Evolutionary conservation across 2,888 invertebrate genomes (phyloP), one percentile per base, ranked within the genome.

Genomic region (Erynnis tages): DNA sequence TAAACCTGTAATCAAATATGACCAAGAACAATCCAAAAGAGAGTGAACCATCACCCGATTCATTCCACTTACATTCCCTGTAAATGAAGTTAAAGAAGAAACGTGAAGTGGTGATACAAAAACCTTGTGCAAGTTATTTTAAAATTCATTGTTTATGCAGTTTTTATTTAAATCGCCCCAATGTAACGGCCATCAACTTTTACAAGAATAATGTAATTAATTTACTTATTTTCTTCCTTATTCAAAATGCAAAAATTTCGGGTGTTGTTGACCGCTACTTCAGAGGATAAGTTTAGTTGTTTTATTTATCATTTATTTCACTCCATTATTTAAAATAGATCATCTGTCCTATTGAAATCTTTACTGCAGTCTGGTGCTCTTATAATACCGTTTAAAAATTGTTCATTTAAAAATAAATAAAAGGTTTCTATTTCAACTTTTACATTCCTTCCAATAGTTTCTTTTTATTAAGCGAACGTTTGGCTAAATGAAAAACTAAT

Each of bases 11-110:
- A 84, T 76, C 74, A 71, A 71, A 78, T 69, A 77, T 73, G 77
- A 72, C 71, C 68, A 73, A 78, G 67, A 75, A 76, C 73, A 82
- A 77, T 71, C 68, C 72, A 76, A 75, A 52, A 72, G 59, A 65
- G 61, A 68, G 66, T 71, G 64, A 74, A 74, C 71, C 71, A 75
- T 76, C 79, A 83, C 80, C 81, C 83, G 82, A 79, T 81, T 85
- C 87, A 86, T 86, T 86, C 85, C 86, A 86, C 82, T 85, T 86
- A 82, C 86, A 85, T 82, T 84, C 79, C 85, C 82, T 82, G 80
- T 74, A 82, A 82, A 69, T 76, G 73, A 75, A 76, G 75, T 80
- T 78, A 73, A 73, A 77, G 77, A 79, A 73, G 76, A 67, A 77
- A 79, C 72, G 79, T 82, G 82, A 81, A 82, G 82, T 79, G 80